phyloP scores from a whole-genome alignment of 1,140 invertebrate genomes.

The Apis mellifera region DNA sequence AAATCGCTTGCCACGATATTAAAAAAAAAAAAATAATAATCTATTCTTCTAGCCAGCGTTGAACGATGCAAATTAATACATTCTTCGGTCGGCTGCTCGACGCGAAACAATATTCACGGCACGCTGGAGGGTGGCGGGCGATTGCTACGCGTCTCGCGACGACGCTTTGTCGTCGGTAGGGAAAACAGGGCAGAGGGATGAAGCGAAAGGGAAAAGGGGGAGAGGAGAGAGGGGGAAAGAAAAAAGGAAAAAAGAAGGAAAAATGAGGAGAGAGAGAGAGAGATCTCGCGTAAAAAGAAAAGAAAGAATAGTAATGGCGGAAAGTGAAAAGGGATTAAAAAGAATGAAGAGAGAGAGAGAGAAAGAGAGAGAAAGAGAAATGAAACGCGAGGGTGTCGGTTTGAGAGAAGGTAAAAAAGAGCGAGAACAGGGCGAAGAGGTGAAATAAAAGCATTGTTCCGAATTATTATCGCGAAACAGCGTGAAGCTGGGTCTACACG shows the following conservation, averaged over 20 bases:
- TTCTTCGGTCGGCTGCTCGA: constrained; percentile 22
- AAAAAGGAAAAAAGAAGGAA: neutral
- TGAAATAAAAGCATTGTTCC: constrained; percentile 50
- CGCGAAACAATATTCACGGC: constrained; percentile 49
- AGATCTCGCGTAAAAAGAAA: neutral
- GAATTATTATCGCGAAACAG: constrained; percentile 40
- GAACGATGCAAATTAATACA: constrained; percentile 51
- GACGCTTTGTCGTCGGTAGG: constrained; percentile 34
- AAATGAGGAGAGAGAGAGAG: neutral
- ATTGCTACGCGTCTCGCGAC: constrained; percentile 31
- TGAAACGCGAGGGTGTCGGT: neutral
- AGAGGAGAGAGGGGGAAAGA: neutral
- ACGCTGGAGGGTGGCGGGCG: neutral
- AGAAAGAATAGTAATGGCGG: constrained; percentile 20
- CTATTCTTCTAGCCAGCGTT: neutral
- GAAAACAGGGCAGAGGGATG: constrained; percentile 23
- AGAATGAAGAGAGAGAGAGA: neutral
- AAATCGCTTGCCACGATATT: constrained; percentile 9
- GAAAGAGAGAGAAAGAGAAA: neutral
- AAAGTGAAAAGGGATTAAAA: constrained; percentile 35
- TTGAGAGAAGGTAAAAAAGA: neutral
- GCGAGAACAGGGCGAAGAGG: neutral
- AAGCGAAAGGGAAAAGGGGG: neutral
- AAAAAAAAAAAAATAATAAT: too few relatives aligned
- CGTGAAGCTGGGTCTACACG: constrained; percentile 26